Evolutionary conservation across 2,113 vertebrate species (phyloP).

Genomic region (Carettochelys insculpta): DNA sequence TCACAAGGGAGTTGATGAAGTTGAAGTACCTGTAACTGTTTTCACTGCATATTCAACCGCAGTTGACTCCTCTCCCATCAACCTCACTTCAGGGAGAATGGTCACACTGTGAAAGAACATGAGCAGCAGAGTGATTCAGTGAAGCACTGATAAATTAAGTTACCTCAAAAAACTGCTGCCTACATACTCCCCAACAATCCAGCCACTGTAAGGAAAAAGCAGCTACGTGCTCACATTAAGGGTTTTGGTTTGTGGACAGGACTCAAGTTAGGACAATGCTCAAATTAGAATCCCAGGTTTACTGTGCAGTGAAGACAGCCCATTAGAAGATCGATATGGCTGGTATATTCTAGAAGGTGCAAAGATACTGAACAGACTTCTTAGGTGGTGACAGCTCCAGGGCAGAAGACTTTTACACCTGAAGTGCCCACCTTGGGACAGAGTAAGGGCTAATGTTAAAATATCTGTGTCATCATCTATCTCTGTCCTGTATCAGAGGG

Average conservation of each 20-base stretch:
- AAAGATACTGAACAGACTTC: neutral
- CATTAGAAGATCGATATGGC: neutral
- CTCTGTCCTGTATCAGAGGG: neutral
- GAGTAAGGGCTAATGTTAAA: too few species aligned
- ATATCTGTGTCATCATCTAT: neutral
- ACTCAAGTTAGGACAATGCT: neutral
- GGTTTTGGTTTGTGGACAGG: neutral
- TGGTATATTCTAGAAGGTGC: neutral
- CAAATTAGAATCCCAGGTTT: neutral
- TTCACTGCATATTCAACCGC: neutral
- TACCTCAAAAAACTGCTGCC: neutral
- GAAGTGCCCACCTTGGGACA: neutral
- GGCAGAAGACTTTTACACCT: neutral
- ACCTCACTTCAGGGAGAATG: neutral
- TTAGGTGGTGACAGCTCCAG: neutral
- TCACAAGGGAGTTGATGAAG: neutral
- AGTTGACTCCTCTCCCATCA: neutral
- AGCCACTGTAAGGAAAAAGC: neutral
- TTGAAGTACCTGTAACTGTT: neutral
- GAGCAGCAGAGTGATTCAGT: neutral
- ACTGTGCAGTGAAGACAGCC: neutral
- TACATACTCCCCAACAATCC: neutral
- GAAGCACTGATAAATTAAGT: too few species aligned
- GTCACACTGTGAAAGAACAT: neutral
- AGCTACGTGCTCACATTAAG: neutral